Base-by-base conservation (phyloP, 1,140 invertebrate genomes). In the Grapholita molesta region DNA sequence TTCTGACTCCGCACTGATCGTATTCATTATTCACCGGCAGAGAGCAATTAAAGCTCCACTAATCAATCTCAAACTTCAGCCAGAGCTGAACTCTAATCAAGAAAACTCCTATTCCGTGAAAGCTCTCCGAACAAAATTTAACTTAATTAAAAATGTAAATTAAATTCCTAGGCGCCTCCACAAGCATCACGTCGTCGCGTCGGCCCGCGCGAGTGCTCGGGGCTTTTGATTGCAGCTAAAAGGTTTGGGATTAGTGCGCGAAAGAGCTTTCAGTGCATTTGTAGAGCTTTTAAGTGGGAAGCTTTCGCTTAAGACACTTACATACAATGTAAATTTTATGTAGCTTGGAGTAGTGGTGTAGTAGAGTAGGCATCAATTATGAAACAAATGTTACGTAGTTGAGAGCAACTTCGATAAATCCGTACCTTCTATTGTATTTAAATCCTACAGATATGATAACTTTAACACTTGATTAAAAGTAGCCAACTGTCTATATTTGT, bases 121-220 rank as follows among this genome's bases (percentile, higher is more conserved):
- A 91, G 89, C 87, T 90, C 89, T 89, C 82, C 82, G 88, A 91
- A 91, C 89, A 91, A 91, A 91, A 91, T 90, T 91, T 90, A 89
- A 91, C 88, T 90, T 90, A 91, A 91, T 90, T 91, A 91, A 91
- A 91, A 91, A 91, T 91, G 89, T 91, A 91, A 91, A 91, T 91
- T 89, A 90, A 91, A 91, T 91, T 91, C 88, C 86, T 90, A 86
- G 87, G 83, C 86, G 88, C 88, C 89, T 90, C 88, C 89, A 90
- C 86, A 90, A 89, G 87, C 87, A 89, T 88, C 86, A 85, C 86
- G 83, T 85, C 87, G 86, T 67, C 77, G 81, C 73, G 77, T 24
- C 71, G 61, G 55, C 70, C 69, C 73, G 77, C 82, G 73, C 76
- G 78, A 81, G 82, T 81, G 82, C 88, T 86, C 86, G 80, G 84